A percentile compares a stretch with the other conserved stretches of the same genome.
These are phyloP conservation scores for Endomychus coccineus DNA, from an alignment of 2,888 invertebrate genomes.

Conservation along the genomic window DNA sequence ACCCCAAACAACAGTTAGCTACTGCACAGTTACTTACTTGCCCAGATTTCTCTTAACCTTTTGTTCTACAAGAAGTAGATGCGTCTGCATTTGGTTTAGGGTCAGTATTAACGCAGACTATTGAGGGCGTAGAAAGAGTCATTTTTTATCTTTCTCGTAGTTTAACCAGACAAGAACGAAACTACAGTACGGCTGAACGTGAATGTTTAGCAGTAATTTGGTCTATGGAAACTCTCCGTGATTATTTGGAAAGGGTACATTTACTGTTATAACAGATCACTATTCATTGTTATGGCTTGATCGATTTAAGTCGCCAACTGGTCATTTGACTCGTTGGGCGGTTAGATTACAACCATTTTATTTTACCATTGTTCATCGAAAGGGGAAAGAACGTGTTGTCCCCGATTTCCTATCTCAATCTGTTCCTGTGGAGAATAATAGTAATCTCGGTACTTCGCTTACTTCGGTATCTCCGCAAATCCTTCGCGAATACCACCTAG, in stretches of 20 bases:
- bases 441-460: too few species aligned
- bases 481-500: too few species aligned
- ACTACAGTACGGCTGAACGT: slow-evolving; percentile 24
- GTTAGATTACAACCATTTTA: slow-evolving; percentile 14
- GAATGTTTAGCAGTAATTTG: slow-evolving; percentile 25
- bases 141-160: slow-evolving; percentile 25
- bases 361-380: too few species aligned
- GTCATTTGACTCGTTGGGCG: slow-evolving; percentile 23
- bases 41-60: slow-evolving; percentile 24
- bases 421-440: too few species aligned
- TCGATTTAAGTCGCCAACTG: slow-evolving; percentile 19
- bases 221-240: too few species aligned
- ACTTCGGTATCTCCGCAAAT: too few species aligned
- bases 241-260: slow-evolving; percentile 20
- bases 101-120: slow-evolving; percentile 19
- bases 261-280: slow-evolving; percentile 26
- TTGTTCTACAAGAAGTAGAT: slow-evolving; percentile 26
- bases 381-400: too few species aligned
- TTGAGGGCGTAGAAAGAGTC: slow-evolving; percentile 20
- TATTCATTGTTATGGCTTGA: slow-evolving; percentile 21
- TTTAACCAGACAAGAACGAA: slow-evolving; percentile 21
- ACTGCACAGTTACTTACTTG: slow-evolving; percentile 20
- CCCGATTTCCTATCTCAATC: too few species aligned
- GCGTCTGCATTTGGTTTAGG: slow-evolving; percentile 23
- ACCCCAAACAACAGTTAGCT: slow-evolving; percentile 21